These are phyloP conservation scores for Ophiothrix spiculata DNA, from an alignment of 35 echinoderm and acorn worm genomes.

Conservation along the genomic window DNA sequence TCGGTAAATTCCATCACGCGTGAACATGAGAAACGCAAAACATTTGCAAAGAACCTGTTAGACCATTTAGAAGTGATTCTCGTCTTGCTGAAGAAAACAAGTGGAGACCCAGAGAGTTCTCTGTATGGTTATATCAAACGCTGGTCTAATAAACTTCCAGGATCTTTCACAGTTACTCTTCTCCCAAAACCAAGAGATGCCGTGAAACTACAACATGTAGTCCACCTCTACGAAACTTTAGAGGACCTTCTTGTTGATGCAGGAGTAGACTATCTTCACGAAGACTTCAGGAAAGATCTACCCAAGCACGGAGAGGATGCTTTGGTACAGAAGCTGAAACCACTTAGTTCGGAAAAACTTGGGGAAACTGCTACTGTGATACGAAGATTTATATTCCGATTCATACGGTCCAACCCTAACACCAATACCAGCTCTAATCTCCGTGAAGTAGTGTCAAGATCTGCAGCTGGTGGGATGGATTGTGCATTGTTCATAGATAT, in stretches of 20 bases:
- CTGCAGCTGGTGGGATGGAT: too few species aligned
- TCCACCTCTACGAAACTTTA: slow-evolving; percentile 28
- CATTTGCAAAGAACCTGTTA: slow-evolving; percentile 33
- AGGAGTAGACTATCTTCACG: not conserved
- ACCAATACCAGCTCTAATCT: not conserved
- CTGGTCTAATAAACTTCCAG: slow-evolving; percentile 1
- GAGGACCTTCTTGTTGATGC: slow-evolving; percentile 32
- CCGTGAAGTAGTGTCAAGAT: too few species aligned
- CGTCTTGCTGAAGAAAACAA: slow-evolving; percentile 28
- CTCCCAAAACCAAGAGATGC: slow-evolving; percentile 14
- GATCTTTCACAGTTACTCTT: not conserved
- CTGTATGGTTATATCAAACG: slow-evolving; percentile 24
- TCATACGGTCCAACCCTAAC: not conserved
- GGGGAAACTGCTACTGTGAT: not conserved
- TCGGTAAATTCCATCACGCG: slow-evolving; percentile 7
- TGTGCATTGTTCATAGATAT: too few species aligned
- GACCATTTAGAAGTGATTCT: slow-evolving; percentile 25
- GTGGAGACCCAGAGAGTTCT: slow-evolving; percentile 31
- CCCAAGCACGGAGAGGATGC: not conserved
- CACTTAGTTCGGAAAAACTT: not conserved
- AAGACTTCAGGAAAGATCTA: not conserved
- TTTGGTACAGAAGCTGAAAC: not conserved
- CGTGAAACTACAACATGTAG: slow-evolving; percentile 33
- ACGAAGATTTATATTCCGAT: not conserved
- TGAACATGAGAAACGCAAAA: not conserved